phyloP scores from a whole-genome alignment of 1,140 invertebrate genomes.

The Monomorium pharaonis region DNA sequence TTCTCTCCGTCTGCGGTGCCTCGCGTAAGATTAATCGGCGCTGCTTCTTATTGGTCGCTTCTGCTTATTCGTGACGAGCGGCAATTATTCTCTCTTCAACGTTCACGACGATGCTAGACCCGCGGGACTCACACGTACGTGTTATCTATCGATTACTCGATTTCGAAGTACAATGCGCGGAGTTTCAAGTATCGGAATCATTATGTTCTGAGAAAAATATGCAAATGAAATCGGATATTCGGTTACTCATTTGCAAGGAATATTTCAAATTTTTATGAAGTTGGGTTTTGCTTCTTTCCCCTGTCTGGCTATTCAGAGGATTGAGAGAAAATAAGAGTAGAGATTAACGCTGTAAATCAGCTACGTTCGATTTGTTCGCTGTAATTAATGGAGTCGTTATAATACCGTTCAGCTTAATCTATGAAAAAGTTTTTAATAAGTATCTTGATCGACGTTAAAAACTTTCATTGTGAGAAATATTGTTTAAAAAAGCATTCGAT shows the following conservation, averaged over 20 bases:
- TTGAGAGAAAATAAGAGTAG: neutral
- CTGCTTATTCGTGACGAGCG: conserved; percentile 66
- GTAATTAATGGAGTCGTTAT: neutral
- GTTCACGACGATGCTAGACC: conserved; percentile 59
- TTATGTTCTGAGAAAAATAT: neutral
- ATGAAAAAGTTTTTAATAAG: neutral
- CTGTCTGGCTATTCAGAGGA: neutral
- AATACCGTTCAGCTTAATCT: neutral
- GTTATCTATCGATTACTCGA: conserved; percentile 68
- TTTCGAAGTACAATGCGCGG: conserved; percentile 29
- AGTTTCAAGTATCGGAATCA: neutral
- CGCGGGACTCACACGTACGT: neutral
- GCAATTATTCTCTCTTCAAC: conserved; percentile 66
- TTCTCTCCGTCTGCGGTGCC: conserved; percentile 42
- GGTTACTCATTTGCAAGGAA: neutral
- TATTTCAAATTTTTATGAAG: neutral
- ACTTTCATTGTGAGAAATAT: neutral
- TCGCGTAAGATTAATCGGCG: conserved; percentile 64
- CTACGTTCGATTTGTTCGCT: neutral
- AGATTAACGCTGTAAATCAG: neutral
- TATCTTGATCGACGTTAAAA: neutral
- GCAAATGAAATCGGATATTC: neutral
- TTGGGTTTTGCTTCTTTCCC: neutral
- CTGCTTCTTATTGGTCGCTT: conserved; percentile 58
- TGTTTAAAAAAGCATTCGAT: neutral